These are phyloP conservation scores for Apostichopus leukothele DNA, from an alignment of 53 echinoderm and acorn worm genomes.

Conservation along the genomic window DNA sequence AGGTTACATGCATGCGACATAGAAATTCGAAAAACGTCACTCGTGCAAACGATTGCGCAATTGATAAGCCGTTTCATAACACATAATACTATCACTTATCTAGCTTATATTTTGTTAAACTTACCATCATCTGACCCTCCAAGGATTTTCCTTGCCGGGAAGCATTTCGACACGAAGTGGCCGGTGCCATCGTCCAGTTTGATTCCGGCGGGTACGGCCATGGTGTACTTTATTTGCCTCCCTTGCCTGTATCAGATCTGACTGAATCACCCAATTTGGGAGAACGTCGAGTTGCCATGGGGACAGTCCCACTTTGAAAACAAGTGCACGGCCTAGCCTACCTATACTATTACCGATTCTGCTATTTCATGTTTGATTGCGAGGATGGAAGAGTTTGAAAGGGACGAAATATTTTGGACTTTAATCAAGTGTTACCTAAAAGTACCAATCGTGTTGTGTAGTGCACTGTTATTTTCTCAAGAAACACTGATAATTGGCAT, in stretches of 20 bases:
- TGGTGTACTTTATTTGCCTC: slow-evolving; percentile 44
- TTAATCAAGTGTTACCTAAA: too few relatives aligned
- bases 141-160: slow-evolving; percentile 82
- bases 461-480: too few relatives aligned
- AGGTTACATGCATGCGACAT: background rate
- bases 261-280: slow-evolving; percentile 13
- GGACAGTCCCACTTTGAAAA: slow-evolving; percentile 21
- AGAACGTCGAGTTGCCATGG: slow-evolving; percentile 28
- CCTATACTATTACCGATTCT: background rate
- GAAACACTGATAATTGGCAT: too few relatives aligned
- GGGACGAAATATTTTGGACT: too few relatives aligned
- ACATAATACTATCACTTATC: background rate
- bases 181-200: slow-evolving; percentile 93
- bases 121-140: slow-evolving; percentile 84
- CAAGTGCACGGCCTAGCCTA: background rate
- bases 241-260: background rate
- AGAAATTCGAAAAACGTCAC: slow-evolving; percentile 6
- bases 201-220: slow-evolving; percentile 92
- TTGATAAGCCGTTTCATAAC: slow-evolving; percentile 20
- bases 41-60: slow-evolving; percentile 24
- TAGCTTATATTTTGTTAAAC: background rate
- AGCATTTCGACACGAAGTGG: slow-evolving; percentile 85
- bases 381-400: too few relatives aligned
- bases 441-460: too few relatives aligned
- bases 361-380: too few relatives aligned